Conservation (phyloP, 1,140 invertebrate species). For the Drosophila micromelanica region DNA sequence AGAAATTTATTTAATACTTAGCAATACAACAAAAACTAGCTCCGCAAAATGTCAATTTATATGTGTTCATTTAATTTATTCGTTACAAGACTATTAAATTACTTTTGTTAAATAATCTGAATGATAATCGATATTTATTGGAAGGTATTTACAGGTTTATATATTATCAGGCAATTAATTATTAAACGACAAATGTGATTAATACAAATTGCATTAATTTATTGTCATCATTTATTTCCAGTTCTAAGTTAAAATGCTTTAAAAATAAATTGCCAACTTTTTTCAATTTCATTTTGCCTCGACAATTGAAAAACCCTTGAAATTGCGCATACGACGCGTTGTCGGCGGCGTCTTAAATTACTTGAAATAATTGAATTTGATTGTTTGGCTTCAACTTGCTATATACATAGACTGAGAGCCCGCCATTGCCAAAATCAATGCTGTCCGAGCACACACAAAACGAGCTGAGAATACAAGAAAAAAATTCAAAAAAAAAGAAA, state of each 20-base stretch:
- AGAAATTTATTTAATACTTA: conserved; percentile 6
- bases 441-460: background rate
- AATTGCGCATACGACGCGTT: conserved; percentile 24
- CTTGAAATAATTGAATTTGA: conserved; percentile 45
- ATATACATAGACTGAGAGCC: conserved; percentile 14
- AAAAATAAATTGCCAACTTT: background rate
- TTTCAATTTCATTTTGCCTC: background rate
- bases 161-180: background rate
- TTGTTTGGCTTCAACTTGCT: conserved; percentile 40
- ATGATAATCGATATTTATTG: too few species aligned
- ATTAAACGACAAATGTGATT: too few species aligned
- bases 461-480: background rate
- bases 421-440: conserved; percentile 17
- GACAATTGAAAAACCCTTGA: conserved; percentile 1
- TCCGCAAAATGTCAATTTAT: background rate
- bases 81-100: background rate
- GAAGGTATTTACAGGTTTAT: background rate
- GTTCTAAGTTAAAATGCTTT: background rate
- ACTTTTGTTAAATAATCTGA: background rate
- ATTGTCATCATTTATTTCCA: background rate
- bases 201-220: too few species aligned
- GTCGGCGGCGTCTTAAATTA: conserved; percentile 13
- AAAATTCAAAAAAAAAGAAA: too few species aligned
- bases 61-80: background rate
- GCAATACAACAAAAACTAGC: background rate